Evolutionary conservation across 1,140 invertebrate species (phyloP), one percentile per base, ranked within the genome.

Genomic region (Bilobella aurantiaca): DNA sequence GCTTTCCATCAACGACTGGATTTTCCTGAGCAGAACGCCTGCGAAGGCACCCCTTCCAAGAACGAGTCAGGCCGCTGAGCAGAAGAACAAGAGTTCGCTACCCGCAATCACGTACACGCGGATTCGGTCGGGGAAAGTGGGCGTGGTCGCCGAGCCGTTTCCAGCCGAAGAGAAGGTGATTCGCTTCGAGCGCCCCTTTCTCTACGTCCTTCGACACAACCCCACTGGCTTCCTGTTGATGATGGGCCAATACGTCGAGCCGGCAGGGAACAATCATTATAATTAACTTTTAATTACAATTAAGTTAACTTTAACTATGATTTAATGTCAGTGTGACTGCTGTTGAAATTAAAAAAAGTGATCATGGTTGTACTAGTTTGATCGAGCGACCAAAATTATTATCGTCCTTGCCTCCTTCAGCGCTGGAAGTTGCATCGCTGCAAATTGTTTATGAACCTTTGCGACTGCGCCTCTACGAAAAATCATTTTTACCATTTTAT

Each of bases 141-240:
- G 3, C 37, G 37, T 23, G 31, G 42, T 37, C 32, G 27, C 18
- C 14, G 32, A 42, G 8, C 59, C 59, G 3, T 14, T 25, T 8
- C 21, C 62, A 3, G 49, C 60, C 18, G 84, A 89, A 49, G 83
- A 83, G 28, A 84, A 85, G 1, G 80, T 88, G 74, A 80, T 92
- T 67, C 84, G 87, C 72, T 86, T 90, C 73, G 89, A 92, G 68
- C 82, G 88, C 74, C 89, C 90, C 1, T 92, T 92, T 79, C 78
- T 92, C 2, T 92, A 88, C 75, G 87, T 90, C 68, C 87, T 91
- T 16, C 81, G 89, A 74, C 90, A 92, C 75, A 91, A 91, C 77
- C 90, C 89, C 1, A 88, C 88, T 5, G 89, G 89, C 65, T 83
- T 91, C 78, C 89, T 92, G 72, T 78, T 92, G 21, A 66, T 72